Conservation (phyloP, 2,797 vertebrate species). For the Falco concolor region DNA sequence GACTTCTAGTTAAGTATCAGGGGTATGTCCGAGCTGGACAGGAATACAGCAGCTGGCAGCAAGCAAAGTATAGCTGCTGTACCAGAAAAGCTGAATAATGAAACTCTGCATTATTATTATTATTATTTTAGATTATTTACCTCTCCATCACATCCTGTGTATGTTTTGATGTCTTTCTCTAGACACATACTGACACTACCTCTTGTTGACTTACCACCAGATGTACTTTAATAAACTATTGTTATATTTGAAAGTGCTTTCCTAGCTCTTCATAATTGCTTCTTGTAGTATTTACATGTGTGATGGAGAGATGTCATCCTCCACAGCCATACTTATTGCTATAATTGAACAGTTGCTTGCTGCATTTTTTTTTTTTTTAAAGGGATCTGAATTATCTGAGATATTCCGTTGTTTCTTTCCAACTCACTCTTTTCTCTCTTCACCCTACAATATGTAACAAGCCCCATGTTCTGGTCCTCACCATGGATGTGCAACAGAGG, state of each 20-base stretch:
- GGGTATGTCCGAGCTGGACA: not conserved
- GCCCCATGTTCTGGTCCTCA: not conserved
- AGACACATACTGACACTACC: not conserved
- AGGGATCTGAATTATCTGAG: not conserved
- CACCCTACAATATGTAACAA: not conserved
- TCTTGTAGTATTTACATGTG: not conserved
- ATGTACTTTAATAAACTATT: constrained; percentile 11
- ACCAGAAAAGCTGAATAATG: not conserved
- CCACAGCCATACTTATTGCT: not conserved
- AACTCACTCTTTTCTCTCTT: not conserved
- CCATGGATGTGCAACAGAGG: not conserved
- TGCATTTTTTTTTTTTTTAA: not conserved
- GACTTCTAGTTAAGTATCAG: not conserved
- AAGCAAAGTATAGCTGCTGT: constrained; percentile 5
- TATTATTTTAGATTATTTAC: not conserved
- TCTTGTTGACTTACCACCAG: not conserved
- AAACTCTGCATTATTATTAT: not conserved
- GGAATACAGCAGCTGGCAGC: not conserved
- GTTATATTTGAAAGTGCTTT: constrained; percentile 24
- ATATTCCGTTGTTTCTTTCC: not conserved
- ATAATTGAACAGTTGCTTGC: not conserved
- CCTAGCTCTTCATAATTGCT: not conserved
- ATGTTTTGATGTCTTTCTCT: constrained; percentile 17
- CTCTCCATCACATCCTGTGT: constrained; percentile 31
- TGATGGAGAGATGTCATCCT: not conserved